Percentiles rank a stretch among this genome's conserved stretches.
Conservation (phyloP, 2,113 vertebrate species). For the Lasiurus borealis region DNA sequence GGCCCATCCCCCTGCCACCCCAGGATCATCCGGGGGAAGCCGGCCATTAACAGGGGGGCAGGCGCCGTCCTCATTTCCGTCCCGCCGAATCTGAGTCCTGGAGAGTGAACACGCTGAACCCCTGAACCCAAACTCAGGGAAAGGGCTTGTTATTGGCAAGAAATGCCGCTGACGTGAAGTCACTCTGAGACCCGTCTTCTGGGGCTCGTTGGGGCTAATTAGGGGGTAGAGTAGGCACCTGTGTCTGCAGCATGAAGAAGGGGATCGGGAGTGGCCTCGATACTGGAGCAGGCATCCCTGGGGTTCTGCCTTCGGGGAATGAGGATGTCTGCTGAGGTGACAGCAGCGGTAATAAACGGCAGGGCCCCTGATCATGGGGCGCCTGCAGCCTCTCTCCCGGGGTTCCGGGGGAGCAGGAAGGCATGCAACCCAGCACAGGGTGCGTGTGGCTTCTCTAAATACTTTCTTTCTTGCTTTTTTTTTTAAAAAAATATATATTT, state of each 20-base stretch:
- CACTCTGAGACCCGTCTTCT: background rate
- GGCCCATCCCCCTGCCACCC: background rate
- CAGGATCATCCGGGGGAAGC: background rate
- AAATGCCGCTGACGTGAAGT: background rate
- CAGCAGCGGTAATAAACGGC: too few species aligned
- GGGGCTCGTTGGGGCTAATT: background rate
- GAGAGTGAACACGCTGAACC: background rate
- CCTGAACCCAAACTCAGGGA: background rate
- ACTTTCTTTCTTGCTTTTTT: background rate
- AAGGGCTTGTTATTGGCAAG: background rate
- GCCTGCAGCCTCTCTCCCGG: background rate
- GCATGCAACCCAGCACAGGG: rapidly evolving
- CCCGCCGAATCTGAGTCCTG: background rate
- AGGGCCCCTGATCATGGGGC: background rate
- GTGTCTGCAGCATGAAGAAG: background rate
- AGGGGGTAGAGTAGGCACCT: background rate
- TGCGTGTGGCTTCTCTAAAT: background rate
- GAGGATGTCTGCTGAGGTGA: background rate
- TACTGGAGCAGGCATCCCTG: rapidly evolving
- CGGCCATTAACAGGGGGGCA: rapidly evolving
- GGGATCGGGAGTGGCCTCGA: background rate
- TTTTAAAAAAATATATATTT: too few species aligned
- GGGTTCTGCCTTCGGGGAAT: background rate
- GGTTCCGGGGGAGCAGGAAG: background rate
- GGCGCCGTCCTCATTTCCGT: background rate